Evolutionary conservation across 2,113 vertebrate genomes (phyloP), one percentile per base, ranked within the genome.

Genomic region (Cyprinodon variegatus): DNA sequence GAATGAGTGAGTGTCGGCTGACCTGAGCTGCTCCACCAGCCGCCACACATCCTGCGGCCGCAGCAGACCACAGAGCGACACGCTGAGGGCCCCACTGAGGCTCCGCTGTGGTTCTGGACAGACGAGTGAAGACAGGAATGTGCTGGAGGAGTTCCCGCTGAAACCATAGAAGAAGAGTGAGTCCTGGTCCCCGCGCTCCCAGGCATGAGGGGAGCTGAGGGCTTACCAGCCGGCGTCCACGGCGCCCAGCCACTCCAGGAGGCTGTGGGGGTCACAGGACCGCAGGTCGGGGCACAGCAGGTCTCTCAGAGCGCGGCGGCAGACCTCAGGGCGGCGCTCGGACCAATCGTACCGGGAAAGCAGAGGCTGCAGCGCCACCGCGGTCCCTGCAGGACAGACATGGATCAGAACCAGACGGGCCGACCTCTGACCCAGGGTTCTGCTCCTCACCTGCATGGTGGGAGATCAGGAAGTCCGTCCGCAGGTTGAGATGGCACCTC

Each of bases 241-340:
- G 0, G 96, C 96, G 1, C 97, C 98, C 0, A 99, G 91, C 97
- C 98, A 99, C 72, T 98, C 97, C 48, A 98, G 93, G 38, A 98
- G 82, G 64, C 93, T 88, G 3, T 88, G 91, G 0, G 95, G 85
- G 37, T 95, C 92, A 91, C 95, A 96, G 39, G 95, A 93, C 22
- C 65, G 45, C 4, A 59, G 59, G 9, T 92, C 74, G 0, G 97
- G 97, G 77, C 95, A 96, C 59, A 77, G 82, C 65, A 96, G 82
- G 38, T 95, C 80, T 0, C 38, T 88, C 75, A 96, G 45, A 0
- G 73, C 86, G 65, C 68, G 92, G 68, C 82, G 79, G 3, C 80
- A 83, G 71, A 96, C 20, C 78, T 92, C 88, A 41, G 95, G 96
- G 77, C 87, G 92, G 87, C 91, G 93, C 68, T 95, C 87, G 9